These are phyloP conservation scores for Cryptus viduatorius DNA, from an alignment of 2,888 invertebrate species.

Conservation along the genomic window DNA sequence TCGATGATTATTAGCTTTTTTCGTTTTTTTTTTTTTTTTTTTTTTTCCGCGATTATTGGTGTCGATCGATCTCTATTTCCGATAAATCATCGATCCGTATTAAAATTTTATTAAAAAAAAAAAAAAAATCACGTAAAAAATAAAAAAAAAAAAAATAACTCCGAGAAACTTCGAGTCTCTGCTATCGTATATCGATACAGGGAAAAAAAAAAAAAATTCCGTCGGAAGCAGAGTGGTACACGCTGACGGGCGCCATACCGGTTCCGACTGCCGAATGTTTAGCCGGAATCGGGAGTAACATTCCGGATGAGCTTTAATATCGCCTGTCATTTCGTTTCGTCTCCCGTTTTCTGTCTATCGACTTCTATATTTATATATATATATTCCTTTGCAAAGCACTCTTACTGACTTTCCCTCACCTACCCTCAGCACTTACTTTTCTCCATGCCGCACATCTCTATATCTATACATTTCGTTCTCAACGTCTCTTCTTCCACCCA, in stretches of 20 bases:
- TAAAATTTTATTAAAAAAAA: no score
- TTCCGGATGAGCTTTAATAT: slow-evolving; percentile 79
- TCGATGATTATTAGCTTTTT: neutral
- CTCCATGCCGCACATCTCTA: slow-evolving; percentile 7
- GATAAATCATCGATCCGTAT: neutral
- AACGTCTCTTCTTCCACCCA: slow-evolving; percentile 61
- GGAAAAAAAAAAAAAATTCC: neutral
- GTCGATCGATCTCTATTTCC: neutral
- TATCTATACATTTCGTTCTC: slow-evolving; percentile 19
- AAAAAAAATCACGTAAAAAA: no score
- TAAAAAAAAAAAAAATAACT: neutral
- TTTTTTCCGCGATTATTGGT: neutral
- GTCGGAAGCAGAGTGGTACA: slow-evolving; percentile 1
- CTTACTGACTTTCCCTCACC: slow-evolving; percentile 51
- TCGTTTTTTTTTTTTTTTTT: no score
- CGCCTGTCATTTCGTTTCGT: slow-evolving; percentile 75
- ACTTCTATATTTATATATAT: slow-evolving; percentile 35
- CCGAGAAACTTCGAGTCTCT: neutral
- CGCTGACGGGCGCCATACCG: neutral
- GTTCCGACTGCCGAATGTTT: slow-evolving; percentile 63
- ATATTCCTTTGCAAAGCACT: slow-evolving; percentile 41
- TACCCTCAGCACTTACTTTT: slow-evolving; percentile 53
- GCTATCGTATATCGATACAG: neutral
- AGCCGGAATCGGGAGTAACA: slow-evolving; percentile 74
- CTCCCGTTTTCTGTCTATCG: slow-evolving; percentile 39